Evolutionary conservation across 2,113 vertebrate species (phyloP).

Genomic region (Istiophorus platypterus): DNA sequence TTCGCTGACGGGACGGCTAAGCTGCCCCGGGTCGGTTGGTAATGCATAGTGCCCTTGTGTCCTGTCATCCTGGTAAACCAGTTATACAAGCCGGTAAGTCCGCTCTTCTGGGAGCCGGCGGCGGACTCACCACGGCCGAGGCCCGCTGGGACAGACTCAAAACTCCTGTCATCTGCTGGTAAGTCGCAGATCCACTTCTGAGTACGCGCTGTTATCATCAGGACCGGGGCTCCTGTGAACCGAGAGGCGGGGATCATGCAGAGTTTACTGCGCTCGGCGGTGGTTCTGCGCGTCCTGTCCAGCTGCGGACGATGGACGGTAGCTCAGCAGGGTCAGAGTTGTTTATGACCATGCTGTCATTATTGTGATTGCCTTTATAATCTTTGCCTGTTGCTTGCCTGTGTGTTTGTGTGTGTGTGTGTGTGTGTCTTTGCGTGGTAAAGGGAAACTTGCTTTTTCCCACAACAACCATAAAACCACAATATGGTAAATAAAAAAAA

Average conservation of each 20-base stretch:
- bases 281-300: neutral
- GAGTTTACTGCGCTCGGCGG: neutral
- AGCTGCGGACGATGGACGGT: neutral
- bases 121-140: conserved; percentile 6
- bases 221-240: too few species aligned
- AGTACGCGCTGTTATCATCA: neutral
- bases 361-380: neutral
- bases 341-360: neutral
- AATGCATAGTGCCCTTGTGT: neutral
- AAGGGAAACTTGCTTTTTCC: neutral
- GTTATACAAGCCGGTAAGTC: neutral
- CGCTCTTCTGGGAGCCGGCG: neutral
- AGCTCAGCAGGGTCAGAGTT: neutral
- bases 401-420: neutral
- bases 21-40: neutral
- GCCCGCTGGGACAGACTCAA: conserved; percentile 3
- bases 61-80: conserved; percentile 3
- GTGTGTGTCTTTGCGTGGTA: neutral
- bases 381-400: neutral
- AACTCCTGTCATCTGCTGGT: conserved; percentile 52
- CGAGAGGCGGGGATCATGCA: neutral
- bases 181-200: neutral
- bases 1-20: conserved; percentile 1
- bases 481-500: neutral
- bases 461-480: neutral